These are phyloP conservation scores for Epinotia ramella DNA, from an alignment of 2,888 invertebrate genomes.

Conservation along the genomic window DNA sequence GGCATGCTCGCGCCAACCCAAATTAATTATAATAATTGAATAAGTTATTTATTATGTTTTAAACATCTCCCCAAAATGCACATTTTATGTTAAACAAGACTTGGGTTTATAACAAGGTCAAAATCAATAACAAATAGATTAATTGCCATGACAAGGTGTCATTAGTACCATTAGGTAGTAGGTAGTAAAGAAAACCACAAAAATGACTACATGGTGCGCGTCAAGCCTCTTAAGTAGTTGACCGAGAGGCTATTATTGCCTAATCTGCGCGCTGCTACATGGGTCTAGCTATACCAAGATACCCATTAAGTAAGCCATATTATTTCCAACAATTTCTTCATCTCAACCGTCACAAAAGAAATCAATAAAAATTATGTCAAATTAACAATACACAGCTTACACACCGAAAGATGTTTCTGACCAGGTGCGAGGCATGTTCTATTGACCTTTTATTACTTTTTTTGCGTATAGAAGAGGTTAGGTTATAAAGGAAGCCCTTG, in stretches of 20 bases:
- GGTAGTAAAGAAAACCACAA: no score
- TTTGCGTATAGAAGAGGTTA: conserved; percentile 37
- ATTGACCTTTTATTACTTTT: conserved; percentile 57
- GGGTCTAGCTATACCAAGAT: background rate
- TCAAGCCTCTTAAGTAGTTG: no score
- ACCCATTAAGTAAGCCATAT: background rate
- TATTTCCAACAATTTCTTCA: conserved; percentile 4
- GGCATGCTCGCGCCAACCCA: no score
- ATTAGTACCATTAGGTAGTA: background rate
- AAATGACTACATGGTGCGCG: no score
- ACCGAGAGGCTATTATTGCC: no score
- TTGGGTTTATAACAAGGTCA: no score
- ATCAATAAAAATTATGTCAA: conserved; percentile 45
- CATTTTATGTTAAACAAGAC: no score
- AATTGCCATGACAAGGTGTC: background rate
- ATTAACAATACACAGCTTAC: conserved; percentile 44
- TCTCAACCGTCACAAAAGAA: conserved; percentile 18
- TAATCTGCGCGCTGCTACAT: no score
- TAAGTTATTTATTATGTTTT: no score
- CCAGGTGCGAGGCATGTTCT: conserved; percentile 51
- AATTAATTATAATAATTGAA: no score
- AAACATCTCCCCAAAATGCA: no score
- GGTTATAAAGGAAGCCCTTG: conserved; percentile 40
- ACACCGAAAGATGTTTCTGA: conserved; percentile 56
- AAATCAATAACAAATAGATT: background rate